phyloP scores from a whole-genome alignment of 2,797 vertebrate species.

The Lithobates pipiens region DNA sequence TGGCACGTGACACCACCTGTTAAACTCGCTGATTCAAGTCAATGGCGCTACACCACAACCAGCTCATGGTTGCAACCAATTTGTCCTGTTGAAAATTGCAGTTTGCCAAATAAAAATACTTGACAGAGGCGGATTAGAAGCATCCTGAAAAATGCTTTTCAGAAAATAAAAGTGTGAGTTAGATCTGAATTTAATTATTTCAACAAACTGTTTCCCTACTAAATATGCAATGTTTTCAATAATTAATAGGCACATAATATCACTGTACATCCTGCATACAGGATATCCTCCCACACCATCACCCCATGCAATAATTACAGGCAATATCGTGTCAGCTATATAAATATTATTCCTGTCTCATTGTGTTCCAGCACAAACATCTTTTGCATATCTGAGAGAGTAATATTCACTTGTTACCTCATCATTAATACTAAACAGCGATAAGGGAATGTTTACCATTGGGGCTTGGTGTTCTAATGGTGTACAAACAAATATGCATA shows the following conservation, averaged over 20 bases:
- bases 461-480: background rate
- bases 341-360: background rate
- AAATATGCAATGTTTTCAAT: background rate
- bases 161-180: background rate
- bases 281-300: background rate
- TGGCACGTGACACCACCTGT: too few species aligned
- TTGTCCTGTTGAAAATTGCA: too few species aligned
- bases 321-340: background rate
- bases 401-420: background rate
- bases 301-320: background rate
- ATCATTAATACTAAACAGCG: constrained; percentile 5
- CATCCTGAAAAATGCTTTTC: too few species aligned
- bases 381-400: background rate
- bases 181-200: background rate
- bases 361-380: background rate
- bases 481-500: constrained; percentile 1
- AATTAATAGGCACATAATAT: background rate
- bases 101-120: too few species aligned
- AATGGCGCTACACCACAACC: too few species aligned
- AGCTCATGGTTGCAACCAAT: too few species aligned
- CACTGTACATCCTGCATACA: background rate
- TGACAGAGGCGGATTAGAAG: too few species aligned
- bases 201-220: background rate
- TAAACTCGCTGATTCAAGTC: too few species aligned
- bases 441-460: constrained; percentile 4